Conservation (phyloP, 2,888 invertebrate species). For the Gasteruption jaculator region DNA sequence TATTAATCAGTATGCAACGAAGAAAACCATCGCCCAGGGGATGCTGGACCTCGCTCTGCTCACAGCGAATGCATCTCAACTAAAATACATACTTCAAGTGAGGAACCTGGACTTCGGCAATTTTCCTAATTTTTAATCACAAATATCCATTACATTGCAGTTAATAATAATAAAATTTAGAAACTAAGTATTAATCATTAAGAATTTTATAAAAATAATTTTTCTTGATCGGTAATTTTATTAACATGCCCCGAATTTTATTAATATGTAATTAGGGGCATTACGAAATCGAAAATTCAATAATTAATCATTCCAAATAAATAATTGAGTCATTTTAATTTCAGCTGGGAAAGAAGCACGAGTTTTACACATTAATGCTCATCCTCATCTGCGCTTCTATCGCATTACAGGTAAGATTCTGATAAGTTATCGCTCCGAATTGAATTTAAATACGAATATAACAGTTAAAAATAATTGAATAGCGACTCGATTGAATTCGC, state of each 20-base stretch:
- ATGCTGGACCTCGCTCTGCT: slow-evolving; percentile 84
- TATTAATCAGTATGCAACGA: slow-evolving; percentile 85
- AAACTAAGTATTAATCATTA: too few species aligned
- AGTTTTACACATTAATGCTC: slow-evolving; percentile 79
- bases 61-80: slow-evolving; percentile 83
- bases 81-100: slow-evolving; percentile 77
- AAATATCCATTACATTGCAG: too few species aligned
- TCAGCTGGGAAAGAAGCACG: slow-evolving; percentile 72
- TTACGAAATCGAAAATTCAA: too few species aligned
- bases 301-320: too few species aligned
- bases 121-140: not conserved
- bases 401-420: slow-evolving; percentile 70
- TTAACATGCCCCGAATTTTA: too few species aligned
- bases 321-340: slow-evolving; percentile 11
- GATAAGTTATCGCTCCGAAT: too few species aligned
- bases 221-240: too few species aligned
- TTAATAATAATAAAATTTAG: too few species aligned
- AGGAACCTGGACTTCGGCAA: too few species aligned
- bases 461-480: slow-evolving; percentile 17
- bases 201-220: too few species aligned
- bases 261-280: too few species aligned
- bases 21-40: slow-evolving; percentile 88
- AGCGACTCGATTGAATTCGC: slow-evolving; percentile 15
- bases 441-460: too few species aligned
- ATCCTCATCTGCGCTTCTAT: slow-evolving; percentile 78